A percentile compares a stretch with the other conserved stretches of the same genome.
phyloP scores from a whole-genome alignment of 2,888 invertebrate species.

The Adelognathus sp. region DNA sequence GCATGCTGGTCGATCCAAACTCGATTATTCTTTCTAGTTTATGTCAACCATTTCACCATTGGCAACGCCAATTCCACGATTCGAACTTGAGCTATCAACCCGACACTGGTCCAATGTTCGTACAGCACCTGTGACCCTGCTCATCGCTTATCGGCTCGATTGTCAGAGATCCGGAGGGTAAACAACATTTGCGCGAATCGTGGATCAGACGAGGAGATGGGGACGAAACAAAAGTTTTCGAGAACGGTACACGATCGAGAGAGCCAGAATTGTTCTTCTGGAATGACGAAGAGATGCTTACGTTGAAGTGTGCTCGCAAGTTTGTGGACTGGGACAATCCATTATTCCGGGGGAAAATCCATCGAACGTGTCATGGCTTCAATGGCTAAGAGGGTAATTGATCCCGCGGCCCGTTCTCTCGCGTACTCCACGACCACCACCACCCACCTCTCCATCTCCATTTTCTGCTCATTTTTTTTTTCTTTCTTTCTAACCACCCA shows the following conservation, averaged over 20 bases:
- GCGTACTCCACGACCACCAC: neutral
- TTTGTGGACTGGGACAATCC: conserved; percentile 14
- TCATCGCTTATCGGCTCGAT: neutral
- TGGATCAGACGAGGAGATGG: neutral
- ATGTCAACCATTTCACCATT: no score
- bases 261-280: neutral
- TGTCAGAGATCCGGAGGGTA: neutral
- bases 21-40: no score
- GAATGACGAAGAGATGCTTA: neutral
- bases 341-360: conserved; percentile 26
- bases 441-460: neutral
- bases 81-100: no score
- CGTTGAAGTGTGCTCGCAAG: neutral
- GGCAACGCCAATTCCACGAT: no score
- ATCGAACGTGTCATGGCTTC: conserved; percentile 41
- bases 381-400: conserved; percentile 55
- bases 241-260: neutral
- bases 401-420: conserved; percentile 27
- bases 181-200: no score
- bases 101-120: no score
- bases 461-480: neutral
- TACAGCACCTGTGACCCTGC: neutral
- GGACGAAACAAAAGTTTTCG: neutral
- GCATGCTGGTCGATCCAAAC: no score
- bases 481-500: conserved; percentile 6